Evolutionary conservation across 2,888 invertebrate genomes (phyloP), one percentile per base, ranked within the genome.

Genomic region (Pachliopta kotzebuea): DNA sequence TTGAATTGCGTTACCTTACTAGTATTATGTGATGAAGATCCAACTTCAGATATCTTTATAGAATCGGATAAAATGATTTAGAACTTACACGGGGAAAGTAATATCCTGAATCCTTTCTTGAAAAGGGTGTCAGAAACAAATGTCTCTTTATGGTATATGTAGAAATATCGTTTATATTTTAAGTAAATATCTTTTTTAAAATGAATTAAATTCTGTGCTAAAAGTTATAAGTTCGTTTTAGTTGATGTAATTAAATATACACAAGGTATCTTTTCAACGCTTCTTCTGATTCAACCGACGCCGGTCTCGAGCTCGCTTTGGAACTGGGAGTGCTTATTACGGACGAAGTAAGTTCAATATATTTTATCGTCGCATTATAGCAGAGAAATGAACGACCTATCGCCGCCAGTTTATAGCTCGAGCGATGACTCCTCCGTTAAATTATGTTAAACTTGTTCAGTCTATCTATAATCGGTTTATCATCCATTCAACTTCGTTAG

Each of bases 281-380:
- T 76, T 77, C 74, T 76, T 77, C 74, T 75, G 76, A 81, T 81
- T 76, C 76, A 79, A 81, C 81, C 70, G 71, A 74, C 76, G 70
- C 71, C 76, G 72, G 77, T 73, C 75, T 73, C 74, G 80, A 80
- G 76, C 79, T 81, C 74, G 70, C 71, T 72, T 72, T 72, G 71
- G 72, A 81, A 77, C 74, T 77, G 71, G 75, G 76, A 76, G 77
- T 84, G 81, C 84, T 85, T 88, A 87, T 85, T 85, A 86, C 83
- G 80, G 80, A 79, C 81, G 78, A 80, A 86, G 83, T 85, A 80
- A 85, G 83, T 86, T 86, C 90, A 88, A 90, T 90, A 86, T 89
- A 80, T 86, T 89, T 88, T 89, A 90, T 89, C 85, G 86, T 70
- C 72, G 83, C 79, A 82, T 87, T 88, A 88, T 82, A 85, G 84